Base-by-base conservation (phyloP, 1,140 invertebrate genomes). In the Drosophila yakuba region DNA sequence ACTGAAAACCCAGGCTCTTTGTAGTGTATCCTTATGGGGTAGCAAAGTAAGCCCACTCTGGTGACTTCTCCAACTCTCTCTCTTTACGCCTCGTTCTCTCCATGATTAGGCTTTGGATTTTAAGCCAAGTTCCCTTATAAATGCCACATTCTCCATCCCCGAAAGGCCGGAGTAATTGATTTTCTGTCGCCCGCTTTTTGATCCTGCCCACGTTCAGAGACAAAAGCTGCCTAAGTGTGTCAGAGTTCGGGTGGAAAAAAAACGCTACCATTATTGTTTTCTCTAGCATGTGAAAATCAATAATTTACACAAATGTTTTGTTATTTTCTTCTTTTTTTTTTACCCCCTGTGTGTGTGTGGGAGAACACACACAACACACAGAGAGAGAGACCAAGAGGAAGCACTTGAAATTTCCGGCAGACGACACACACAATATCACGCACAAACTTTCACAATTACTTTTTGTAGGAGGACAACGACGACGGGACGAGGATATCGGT, bases 381-480 rank as follows among this genome's bases (percentile, higher is more conserved):
- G 23, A 61, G 44, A 50, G 38, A 50, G 38, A 38, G 28, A 64
- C 44, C 58, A 62, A 63, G 58, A 79, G 84, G 80, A 88, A 83
- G 63, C 72, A 89, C 84, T 89, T 88, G 84, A 88, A 80, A 88
- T 83, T 59, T 88, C 83, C 83, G 83, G 72, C 47, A 82, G 68
- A 52, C 43, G 23, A 69, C 57, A 64, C 32, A 61, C 59, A 59
- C 56, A 28, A 7, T 35, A 23, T 28, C 52, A 67, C 52, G 23
- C 20, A 73, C 44, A 52, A 43, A 64, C 59, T 64, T 39, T 50
- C 35, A 81, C 54, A 64, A 78, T 84, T 89, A 89, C 84, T 89
- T 89, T 89, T 89, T 69, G 28, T 35, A 52, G 59, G 38, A 43
- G 64, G 39, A 14, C 52, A 54, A 58, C 32, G 44, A 47, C 23